These are phyloP conservation scores for Drosophila nasuta DNA, from an alignment of 1,140 invertebrate genomes.

Conservation along the genomic window DNA sequence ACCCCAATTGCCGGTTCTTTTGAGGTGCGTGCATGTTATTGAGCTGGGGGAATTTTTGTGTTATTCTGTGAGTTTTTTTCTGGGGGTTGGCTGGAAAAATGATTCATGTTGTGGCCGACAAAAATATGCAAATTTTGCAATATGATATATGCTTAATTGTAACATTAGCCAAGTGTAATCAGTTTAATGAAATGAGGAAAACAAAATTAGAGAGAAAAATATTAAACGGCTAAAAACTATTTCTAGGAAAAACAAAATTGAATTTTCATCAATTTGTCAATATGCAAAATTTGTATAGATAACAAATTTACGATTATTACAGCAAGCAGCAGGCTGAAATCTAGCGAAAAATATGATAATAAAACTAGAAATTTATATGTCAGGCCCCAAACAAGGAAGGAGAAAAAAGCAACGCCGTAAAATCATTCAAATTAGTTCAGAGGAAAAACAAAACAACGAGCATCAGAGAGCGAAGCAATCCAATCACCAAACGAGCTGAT, in stretches of 20 bases:
- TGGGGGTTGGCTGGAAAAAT: slow-evolving; percentile 14
- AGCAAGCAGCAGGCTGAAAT: slow-evolving; percentile 21
- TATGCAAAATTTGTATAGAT: slow-evolving; percentile 38
- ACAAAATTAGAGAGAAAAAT: neutral
- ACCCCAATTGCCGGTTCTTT: slow-evolving; percentile 25
- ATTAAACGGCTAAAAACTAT: no score
- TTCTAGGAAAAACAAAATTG: no score
- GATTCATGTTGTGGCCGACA: slow-evolving; percentile 34
- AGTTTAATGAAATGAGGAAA: slow-evolving; percentile 11
- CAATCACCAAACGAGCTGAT: slow-evolving; percentile 64
- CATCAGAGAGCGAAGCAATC: slow-evolving; percentile 61
- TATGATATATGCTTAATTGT: slow-evolving; percentile 43
- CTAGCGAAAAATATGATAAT: slow-evolving; percentile 73
- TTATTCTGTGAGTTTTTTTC: neutral
- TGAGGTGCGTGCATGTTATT: slow-evolving; percentile 27
- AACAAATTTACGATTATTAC: slow-evolving; percentile 61
- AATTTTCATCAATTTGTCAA: slow-evolving; percentile 26
- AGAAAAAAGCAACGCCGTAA: slow-evolving; percentile 43
- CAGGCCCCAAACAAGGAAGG: slow-evolving; percentile 8
- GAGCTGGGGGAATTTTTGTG: neutral
- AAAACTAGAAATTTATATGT: slow-evolving; percentile 66
- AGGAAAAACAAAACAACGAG: slow-evolving; percentile 26
- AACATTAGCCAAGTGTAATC: slow-evolving; percentile 24
- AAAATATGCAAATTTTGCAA: slow-evolving; percentile 55
- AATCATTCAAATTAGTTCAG: slow-evolving; percentile 79